Base-by-base conservation (phyloP, 2,113 vertebrate species). In the Aythya baeri region DNA sequence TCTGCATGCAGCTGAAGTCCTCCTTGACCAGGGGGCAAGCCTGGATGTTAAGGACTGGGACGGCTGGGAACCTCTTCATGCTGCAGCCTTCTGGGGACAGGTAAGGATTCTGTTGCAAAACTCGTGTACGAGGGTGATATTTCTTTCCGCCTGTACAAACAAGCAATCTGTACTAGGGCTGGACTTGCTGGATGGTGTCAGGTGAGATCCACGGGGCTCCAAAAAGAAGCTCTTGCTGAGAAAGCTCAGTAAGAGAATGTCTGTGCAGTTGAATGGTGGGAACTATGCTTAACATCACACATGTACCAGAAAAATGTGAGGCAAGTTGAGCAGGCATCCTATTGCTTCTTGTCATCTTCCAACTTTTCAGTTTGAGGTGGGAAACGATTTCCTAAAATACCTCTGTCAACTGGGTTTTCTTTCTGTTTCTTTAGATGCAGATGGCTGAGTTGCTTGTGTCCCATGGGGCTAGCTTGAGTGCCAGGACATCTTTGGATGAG, bases 41-140 rank as follows among this genome's bases (percentile, higher is more conserved):
- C 98, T 99, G 96, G 99, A 99, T 79, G 93, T 99, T 66, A 98
- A 98, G 85, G 99, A 99, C 96, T 98, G 98, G 71, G 99, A 99
- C 7, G 98, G 99, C 91, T 99, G 99, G 99, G 99, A 99, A 95
- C 99, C 99, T 31, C 98, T 99, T 67, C 99, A 99, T 3, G 99
- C 99, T 34, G 99, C 99, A 61, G 99, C 99, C 16, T 99, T 99
- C 98, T 99, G 99, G 99, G 99, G 99, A 96, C 99, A 99, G 98
- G 99, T 99, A 94, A 96, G 54, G 82, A 43, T 87, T 92, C 72
- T 8, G 3, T 87, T 80, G 11, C 5, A 62, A 32, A 21, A 34
- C 29, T 79, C 31, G 1, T 1, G 5, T 46, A 14, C 16, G 32
- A 75, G 32, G 44, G 22, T 49, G 58, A 54, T 16, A 7, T 49